Evolutionary conservation across 2,888 invertebrate species (phyloP), one percentile per base, ranked within the genome.

Genomic region (Sesamia inferens): DNA sequence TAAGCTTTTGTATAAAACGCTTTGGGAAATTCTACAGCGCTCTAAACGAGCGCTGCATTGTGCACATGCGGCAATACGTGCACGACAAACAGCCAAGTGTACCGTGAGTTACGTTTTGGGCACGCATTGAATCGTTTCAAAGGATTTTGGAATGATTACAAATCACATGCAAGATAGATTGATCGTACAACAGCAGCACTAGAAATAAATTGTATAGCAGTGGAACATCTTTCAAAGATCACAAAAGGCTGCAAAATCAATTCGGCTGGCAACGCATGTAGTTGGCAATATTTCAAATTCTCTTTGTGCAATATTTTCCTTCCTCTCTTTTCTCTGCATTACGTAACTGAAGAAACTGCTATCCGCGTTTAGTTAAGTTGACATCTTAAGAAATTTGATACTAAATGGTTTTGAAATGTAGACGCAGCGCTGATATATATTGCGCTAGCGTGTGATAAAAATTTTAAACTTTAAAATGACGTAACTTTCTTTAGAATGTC

Each of bases 271-370:
- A 92, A 93, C 92, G 92, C 93, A 90, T 93, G 86, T 90, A 92
- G 89, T 94, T 95, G 95, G 94, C 95, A 95, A 93, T 94, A 94
- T 94, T 94, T 95, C 95, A 94, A 95, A 93, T 92, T 92, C 90
- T 89, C 91, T 93, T 92, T 93, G 94, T 94, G 93, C 93, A 93
- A 93, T 92, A 93, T 92, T 93, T 92, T 89, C 86, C 87, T 88
- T 89, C 84, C 87, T 90, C 68, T 62, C 84, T 88, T 91, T 91
- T 88, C 87, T 87, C 87, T 80, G 80, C 81, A 84, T 93, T 92
- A 92, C 88, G 87, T 92, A 92, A 93, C 89, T 83, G 87, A 86
- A 83, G 78, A 83, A 85, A 82, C 75, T 85, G 84, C 71, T 84
- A 79, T 80, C 87, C 87, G 86, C 88, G 89, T 90, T 79, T 88